phyloP scores from a whole-genome alignment of 2,113 vertebrate species.

The Sula dactylatra region DNA sequence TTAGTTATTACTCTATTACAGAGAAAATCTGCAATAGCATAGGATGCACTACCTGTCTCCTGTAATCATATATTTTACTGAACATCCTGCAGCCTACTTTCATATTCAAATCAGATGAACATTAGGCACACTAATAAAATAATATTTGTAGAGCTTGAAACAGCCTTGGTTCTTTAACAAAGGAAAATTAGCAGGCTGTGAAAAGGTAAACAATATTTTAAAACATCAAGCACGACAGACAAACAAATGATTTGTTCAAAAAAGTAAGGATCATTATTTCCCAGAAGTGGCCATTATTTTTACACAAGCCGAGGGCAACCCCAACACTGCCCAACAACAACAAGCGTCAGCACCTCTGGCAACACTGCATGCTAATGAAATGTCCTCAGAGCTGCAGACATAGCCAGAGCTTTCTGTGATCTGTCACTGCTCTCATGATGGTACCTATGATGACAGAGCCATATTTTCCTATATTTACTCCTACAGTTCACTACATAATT shows the following conservation, averaged over 20 bases:
- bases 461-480: neutral
- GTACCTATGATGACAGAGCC: neutral
- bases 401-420: neutral
- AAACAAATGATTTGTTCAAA: neutral
- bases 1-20: neutral
- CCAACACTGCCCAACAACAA: neutral
- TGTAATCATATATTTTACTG: conserved; percentile 1
- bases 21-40: neutral
- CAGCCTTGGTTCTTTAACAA: conserved; percentile 15
- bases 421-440: neutral
- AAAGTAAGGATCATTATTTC: neutral
- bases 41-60: neutral
- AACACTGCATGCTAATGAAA: fast-evolving
- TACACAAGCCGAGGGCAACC: neutral
- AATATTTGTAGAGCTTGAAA: conserved; percentile 35
- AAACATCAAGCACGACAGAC: neutral
- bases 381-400: neutral
- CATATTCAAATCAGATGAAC: conserved; percentile 38
- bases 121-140: conserved; percentile 27
- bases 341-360: fast-evolving
- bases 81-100: conserved; percentile 30
- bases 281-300: no score
- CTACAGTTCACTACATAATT: neutral
- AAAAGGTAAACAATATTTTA: neutral
- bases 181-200: neutral